Evolutionary conservation across 2,888 invertebrate species (phyloP).

Genomic region (Cepaea hortensis): DNA sequence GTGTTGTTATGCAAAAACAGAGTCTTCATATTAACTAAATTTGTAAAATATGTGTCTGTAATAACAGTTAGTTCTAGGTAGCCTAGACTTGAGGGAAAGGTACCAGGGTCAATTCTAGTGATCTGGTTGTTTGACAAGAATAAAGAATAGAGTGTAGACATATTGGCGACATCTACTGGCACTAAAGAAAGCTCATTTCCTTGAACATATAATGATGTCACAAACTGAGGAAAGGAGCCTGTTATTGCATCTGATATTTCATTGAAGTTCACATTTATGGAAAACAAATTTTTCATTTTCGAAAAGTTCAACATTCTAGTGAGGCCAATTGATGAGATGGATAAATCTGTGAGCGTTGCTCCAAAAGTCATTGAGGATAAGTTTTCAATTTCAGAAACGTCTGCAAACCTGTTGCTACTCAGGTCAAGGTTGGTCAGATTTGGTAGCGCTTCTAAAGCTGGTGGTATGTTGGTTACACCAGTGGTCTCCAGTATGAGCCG

Average conservation of each 20-base stretch:
- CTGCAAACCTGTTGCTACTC: too few relatives aligned
- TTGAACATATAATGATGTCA: background rate
- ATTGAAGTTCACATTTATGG: background rate
- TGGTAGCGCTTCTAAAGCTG: too few relatives aligned
- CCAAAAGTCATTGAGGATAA: too few relatives aligned
- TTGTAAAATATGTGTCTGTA: background rate
- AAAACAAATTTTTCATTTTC: background rate
- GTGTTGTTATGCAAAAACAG: background rate
- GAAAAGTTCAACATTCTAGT: too few relatives aligned
- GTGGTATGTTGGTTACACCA: too few relatives aligned
- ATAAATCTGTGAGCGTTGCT: too few relatives aligned
- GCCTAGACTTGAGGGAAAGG: background rate
- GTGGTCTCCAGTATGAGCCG: too few relatives aligned
- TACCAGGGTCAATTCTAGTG: background rate
- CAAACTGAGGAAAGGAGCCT: background rate
- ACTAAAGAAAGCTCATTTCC: background rate
- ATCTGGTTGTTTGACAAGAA: background rate
- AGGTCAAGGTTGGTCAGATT: too few relatives aligned
- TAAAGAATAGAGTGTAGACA: background rate
- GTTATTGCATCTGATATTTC: background rate
- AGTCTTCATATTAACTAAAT: background rate
- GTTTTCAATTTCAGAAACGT: too few relatives aligned
- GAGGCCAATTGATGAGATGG: too few relatives aligned
- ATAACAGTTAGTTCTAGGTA: background rate
- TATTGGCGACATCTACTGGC: background rate